Evolutionary conservation across 2,888 invertebrate genomes (phyloP).

Genomic region (Dendrolimus pini): DNA sequence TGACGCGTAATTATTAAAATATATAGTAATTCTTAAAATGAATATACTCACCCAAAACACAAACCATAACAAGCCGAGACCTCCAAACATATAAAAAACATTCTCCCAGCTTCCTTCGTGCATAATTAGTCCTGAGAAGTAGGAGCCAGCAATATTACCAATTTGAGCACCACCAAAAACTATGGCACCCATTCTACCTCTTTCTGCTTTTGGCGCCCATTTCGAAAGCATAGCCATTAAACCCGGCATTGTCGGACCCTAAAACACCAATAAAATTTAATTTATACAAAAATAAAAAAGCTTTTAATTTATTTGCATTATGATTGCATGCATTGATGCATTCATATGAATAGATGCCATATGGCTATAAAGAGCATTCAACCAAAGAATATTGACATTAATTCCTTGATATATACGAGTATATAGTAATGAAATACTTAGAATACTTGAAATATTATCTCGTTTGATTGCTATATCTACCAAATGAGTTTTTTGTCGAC

Average conservation of each 20-base stretch:
- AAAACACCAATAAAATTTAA: conserved; percentile 7
- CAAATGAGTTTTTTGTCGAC: too few species aligned
- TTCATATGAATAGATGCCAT: too few species aligned
- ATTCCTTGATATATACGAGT: too few species aligned
- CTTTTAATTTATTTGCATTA: too few species aligned
- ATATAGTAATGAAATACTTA: too few species aligned
- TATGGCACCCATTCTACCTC: conserved; percentile 74
- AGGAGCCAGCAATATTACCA: conserved; percentile 72
- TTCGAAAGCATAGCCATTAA: conserved; percentile 78
- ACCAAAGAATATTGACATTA: too few species aligned
- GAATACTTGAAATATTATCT: too few species aligned
- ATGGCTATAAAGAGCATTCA: too few species aligned
- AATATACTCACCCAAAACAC: conserved; percentile 55
- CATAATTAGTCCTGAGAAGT: conserved; percentile 71
- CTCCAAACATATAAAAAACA: conserved; percentile 78
- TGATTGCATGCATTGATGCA: too few species aligned
- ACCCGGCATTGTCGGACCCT: conserved; percentile 80
- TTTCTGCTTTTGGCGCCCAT: conserved; percentile 77
- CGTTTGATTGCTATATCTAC: too few species aligned
- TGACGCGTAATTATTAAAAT: too few species aligned
- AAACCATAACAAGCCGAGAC: conserved; percentile 70
- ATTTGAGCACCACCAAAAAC: conserved; percentile 77
- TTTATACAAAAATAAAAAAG: too few species aligned
- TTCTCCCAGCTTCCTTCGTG: conserved; percentile 71
- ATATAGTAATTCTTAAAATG: not conserved